Base-by-base conservation (phyloP, 2,888 invertebrate genomes). In the Scaptodrosophila latifasciaeformis region DNA sequence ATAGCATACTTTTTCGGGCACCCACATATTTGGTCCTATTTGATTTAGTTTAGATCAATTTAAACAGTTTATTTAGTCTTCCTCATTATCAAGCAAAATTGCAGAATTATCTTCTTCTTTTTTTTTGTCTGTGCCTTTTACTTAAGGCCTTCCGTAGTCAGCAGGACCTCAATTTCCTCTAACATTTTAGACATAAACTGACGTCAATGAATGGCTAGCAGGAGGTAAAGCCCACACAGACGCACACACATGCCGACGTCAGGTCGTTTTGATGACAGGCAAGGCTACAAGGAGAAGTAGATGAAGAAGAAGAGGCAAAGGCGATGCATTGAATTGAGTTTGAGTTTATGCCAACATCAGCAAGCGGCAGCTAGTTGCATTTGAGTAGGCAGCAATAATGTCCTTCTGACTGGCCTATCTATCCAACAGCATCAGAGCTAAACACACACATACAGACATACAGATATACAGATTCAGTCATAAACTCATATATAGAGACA, bases 221-320 rank as follows among this genome's bases (percentile, higher is more conserved):
- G 5, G n/a, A 5, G 1, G 1, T 34, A 2, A 34, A 10, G 2
- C 6, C 2, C 9, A 37, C 13, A 15, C 17, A 35, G 2, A 35
- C 13, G 17, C 5, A 5, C 18, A 35, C 4, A 13, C 13, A 15
- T 1, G 9, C 13, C 3, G 4, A 13, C 5, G 44, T 44, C 50
- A 49, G 56, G 56, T 56, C 43, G 67, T 18, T 64, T 54, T 63
- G 56, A 56, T 60, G 60, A 68, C 58, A 70, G 59, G 39, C 34
- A 39, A 4, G 51, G 50, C 56, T 65, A 49, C 50, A 39, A 17
- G 21, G 18, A 50, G 49, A 31, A 15, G 29, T 24, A 24, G 43
- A 13, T 37, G 17, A 15, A 24, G 9, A 21, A 13, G 24, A 24
- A 18, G 18, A 18, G 24, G 7, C 24, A 24, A 34, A 12, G 31